Conservation (phyloP, 1,140 invertebrate genomes). For the Protaetia brevitarsis region DNA sequence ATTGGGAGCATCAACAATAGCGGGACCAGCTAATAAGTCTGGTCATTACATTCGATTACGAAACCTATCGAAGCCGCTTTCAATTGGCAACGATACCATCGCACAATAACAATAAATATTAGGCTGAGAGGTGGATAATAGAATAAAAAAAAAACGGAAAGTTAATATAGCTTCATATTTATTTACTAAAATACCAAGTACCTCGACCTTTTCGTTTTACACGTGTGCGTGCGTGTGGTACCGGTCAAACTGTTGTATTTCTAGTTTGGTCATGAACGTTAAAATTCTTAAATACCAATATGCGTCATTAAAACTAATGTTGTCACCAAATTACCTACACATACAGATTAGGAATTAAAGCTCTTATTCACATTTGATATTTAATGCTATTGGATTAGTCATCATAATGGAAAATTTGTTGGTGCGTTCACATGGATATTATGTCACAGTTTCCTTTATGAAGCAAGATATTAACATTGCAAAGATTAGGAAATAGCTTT, state of each 20-base stretch:
- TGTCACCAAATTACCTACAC: slow-evolving; percentile 4
- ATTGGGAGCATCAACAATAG: background rate
- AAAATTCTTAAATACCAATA: slow-evolving; percentile 12
- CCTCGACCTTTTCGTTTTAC: slow-evolving; percentile 10
- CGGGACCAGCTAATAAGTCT: slow-evolving; percentile 2
- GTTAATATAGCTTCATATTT: background rate
- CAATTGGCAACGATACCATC: slow-evolving; percentile 7
- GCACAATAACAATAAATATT: background rate
- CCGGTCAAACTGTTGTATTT: slow-evolving; percentile 12
- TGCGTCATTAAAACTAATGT: slow-evolving; percentile 7
- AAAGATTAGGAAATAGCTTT: background rate
- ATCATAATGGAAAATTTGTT: background rate
- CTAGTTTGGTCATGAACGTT: slow-evolving; percentile 13
- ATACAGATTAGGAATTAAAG: background rate
- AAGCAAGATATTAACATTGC: background rate
- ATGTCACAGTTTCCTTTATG: background rate
- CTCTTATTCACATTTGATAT: background rate
- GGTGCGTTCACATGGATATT: background rate
- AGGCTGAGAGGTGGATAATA: background rate
- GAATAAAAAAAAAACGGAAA: too few relatives aligned
- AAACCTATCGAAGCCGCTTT: background rate
- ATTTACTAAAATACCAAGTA: background rate
- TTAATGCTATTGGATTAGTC: background rate
- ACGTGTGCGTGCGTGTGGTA: background rate
- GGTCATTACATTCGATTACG: background rate